Percentiles rank a stretch among this genome's conserved stretches.
phyloP scores from a whole-genome alignment of 2,797 vertebrate genomes.

The Poliocrania exsul region DNA sequence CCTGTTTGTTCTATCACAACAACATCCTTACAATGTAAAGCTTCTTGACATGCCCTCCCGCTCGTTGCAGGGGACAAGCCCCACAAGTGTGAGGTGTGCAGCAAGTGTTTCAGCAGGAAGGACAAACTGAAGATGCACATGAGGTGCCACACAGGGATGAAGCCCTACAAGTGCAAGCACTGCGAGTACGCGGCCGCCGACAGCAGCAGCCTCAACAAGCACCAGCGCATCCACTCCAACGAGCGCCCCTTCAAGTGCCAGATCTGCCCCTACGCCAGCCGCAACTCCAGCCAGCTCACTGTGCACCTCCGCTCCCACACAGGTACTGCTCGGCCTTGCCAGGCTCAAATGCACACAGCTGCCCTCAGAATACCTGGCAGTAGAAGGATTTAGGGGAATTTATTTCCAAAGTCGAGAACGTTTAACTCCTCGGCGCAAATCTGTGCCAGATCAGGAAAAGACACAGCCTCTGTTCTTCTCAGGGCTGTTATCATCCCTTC shows the following conservation, averaged over 20 bases:
- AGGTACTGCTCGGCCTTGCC: constrained; percentile 49
- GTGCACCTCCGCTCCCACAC: constrained; percentile 97
- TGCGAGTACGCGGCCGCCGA: constrained; percentile 93
- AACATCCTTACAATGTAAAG: neutral
- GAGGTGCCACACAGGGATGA: constrained; percentile 94
- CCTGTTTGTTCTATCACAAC: neutral
- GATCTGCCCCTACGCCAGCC: constrained; percentile 97
- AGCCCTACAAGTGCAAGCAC: constrained; percentile 95
- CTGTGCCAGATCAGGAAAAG: neutral
- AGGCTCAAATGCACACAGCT: neutral
- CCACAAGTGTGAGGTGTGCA: constrained; percentile 93
- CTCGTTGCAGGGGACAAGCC: constrained; percentile 91
- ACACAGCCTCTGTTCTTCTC: neutral
- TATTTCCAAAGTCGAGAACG: neutral
- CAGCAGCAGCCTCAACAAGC: constrained; percentile 98
- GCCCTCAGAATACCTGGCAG: neutral
- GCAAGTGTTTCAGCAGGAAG: constrained; percentile 93
- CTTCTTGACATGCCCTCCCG: neutral
- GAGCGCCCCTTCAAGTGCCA: constrained; percentile 98
- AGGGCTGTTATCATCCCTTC: neutral
- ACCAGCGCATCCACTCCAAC: constrained; percentile 93
- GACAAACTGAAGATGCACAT: constrained; percentile 97
- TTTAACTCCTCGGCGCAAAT: neutral
- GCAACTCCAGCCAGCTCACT: constrained; percentile 97
- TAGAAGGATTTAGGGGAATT: neutral